These are phyloP conservation scores for Strigops habroptila DNA, from an alignment of 2,113 vertebrate genomes.

Conservation along the genomic window DNA sequence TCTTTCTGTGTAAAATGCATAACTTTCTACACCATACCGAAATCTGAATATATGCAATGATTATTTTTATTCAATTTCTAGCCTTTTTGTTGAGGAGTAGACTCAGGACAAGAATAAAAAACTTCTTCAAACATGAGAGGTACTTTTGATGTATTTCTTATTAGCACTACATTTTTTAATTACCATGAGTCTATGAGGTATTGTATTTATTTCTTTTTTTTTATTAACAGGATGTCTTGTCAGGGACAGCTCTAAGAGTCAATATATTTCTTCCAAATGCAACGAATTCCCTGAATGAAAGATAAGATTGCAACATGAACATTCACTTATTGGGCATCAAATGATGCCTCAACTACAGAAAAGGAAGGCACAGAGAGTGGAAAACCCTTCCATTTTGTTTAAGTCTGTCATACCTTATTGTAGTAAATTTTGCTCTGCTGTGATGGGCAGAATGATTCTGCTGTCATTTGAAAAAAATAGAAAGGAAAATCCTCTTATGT, in stretches of 20 bases:
- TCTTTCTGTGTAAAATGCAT: not conserved
- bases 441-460: not conserved
- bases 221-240: not conserved
- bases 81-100: not conserved
- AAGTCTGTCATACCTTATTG: not conserved
- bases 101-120: not conserved
- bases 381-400: not conserved
- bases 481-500: not conserved
- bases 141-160: not conserved
- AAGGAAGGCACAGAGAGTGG: not conserved
- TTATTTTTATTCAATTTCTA: not conserved
- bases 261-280: not conserved
- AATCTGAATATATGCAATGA: not conserved
- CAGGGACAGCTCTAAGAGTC: not conserved
- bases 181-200: not conserved
- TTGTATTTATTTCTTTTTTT: not conserved
- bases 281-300: not conserved
- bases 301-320: not conserved
- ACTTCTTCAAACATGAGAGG: not conserved
- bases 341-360: not conserved
- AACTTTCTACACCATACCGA: not conserved
- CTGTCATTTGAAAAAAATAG: not conserved
- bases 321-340: not conserved
- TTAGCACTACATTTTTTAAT: not conserved
- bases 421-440: not conserved